phyloP scores from a whole-genome alignment of 2,888 invertebrate genomes.

The Hirudinaria manillensis region DNA sequence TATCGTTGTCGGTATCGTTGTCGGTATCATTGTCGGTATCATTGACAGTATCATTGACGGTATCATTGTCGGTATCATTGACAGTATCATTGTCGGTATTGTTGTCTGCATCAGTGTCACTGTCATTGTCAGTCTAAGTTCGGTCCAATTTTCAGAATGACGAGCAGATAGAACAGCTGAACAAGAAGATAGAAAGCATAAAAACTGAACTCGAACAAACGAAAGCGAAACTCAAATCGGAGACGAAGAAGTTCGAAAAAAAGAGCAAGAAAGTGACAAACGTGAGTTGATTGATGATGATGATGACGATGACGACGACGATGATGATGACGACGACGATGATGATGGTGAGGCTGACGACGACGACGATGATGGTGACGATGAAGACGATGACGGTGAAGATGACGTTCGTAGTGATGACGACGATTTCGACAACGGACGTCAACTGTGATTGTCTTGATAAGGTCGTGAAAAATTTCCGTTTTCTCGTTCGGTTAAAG shows the following conservation, averaged over 20 bases:
- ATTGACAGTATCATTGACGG: too few relatives aligned
- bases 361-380: constrained; percentile 13
- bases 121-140: too few relatives aligned
- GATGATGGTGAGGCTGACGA: constrained; percentile 36
- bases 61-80: too few relatives aligned
- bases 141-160: constrained; percentile 22
- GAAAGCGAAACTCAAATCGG: neutral
- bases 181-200: constrained; percentile 18
- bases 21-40: too few relatives aligned
- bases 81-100: too few relatives aligned
- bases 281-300: constrained; percentile 12
- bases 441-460: neutral
- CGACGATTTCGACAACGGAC: neutral
- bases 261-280: constrained; percentile 21
- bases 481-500: neutral
- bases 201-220: constrained; percentile 14
- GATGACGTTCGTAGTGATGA: neutral
- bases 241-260: constrained; percentile 20
- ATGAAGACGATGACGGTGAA: constrained; percentile 2
- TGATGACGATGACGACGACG: constrained; percentile 35
- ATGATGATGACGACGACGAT: constrained; percentile 35
- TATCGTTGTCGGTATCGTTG: too few relatives aligned
- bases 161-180: constrained; percentile 14
- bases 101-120: too few relatives aligned
- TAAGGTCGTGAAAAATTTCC: too few relatives aligned